Evolutionary conservation across 2,797 vertebrate genomes (phyloP).

Genomic region (Florisuga fusca): DNA sequence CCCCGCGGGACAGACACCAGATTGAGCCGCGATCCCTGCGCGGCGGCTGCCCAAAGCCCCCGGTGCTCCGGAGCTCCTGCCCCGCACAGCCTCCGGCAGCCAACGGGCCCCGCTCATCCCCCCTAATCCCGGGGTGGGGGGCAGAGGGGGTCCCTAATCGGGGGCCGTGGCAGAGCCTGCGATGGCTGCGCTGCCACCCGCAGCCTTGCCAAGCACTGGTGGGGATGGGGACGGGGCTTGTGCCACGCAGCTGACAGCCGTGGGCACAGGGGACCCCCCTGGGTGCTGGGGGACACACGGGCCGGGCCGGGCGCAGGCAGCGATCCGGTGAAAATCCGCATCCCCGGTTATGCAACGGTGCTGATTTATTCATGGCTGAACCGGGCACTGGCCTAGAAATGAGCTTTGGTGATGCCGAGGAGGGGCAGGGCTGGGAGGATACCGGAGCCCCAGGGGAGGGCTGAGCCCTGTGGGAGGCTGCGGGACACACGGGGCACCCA

Average conservation of each 20-base stretch:
- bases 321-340: slow-evolving; percentile 33
- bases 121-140: background rate
- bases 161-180: background rate
- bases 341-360: slow-evolving; percentile 44
- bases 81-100: background rate
- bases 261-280: fast-evolving
- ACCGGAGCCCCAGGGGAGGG: background rate
- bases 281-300: background rate
- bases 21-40: background rate
- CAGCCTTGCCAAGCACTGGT: background rate
- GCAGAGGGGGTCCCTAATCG: background rate
- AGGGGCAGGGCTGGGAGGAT: background rate
- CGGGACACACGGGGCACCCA: fast-evolving
- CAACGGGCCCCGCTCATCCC: background rate
- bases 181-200: fast-evolving
- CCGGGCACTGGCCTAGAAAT: slow-evolving; percentile 66
- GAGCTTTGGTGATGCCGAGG: background rate
- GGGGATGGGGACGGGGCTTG: background rate
- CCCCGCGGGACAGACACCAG: slow-evolving; percentile 33
- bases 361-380: slow-evolving; percentile 63
- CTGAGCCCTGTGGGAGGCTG: background rate
- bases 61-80: background rate
- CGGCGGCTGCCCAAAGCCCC: slow-evolving; percentile 20
- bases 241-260: fast-evolving
- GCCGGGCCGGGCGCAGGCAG: background rate